A percentile compares a stretch with the other conserved stretches of the same genome.
Evolutionary conservation across 2,113 vertebrate genomes (phyloP).

Genomic region (Physeter macrocephalus): DNA sequence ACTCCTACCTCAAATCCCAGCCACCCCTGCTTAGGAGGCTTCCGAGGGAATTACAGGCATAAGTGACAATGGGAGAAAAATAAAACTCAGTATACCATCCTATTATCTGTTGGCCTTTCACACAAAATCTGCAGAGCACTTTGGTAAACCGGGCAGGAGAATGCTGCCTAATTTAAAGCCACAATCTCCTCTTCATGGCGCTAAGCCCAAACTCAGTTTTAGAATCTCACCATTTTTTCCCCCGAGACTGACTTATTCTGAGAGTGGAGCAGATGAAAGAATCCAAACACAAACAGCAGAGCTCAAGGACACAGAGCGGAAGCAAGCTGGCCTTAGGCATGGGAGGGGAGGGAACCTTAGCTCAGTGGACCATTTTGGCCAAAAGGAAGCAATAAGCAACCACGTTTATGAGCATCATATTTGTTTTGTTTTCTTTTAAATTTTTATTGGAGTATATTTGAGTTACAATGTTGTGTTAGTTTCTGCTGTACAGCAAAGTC

Average conservation of each 20-base stretch:
- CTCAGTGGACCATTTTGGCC: not conserved
- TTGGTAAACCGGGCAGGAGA: not conserved
- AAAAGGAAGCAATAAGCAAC: not conserved
- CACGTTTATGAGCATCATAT: accelerated
- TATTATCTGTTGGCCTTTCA: not conserved
- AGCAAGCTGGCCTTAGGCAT: not conserved
- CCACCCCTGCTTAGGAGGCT: not conserved
- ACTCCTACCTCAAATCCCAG: not conserved
- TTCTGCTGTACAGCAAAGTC: no score
- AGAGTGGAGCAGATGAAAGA: not conserved
- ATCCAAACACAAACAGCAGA: not conserved
- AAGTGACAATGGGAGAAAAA: not conserved
- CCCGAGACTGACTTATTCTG: not conserved
- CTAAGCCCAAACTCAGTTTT: not conserved
- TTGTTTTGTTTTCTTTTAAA: no score
- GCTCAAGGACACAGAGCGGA: not conserved
- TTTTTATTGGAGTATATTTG: no score
- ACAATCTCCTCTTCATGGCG: not conserved
- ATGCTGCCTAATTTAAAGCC: not conserved
- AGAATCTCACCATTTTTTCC: not conserved
- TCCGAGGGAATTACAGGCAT: not conserved
- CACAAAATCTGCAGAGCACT: not conserved
- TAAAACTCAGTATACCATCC: not conserved
- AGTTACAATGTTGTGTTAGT: no score
- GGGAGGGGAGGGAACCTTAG: not conserved